Base-by-base conservation (phyloP, 2,113 vertebrate species). In the Lanius ludovicianus region DNA sequence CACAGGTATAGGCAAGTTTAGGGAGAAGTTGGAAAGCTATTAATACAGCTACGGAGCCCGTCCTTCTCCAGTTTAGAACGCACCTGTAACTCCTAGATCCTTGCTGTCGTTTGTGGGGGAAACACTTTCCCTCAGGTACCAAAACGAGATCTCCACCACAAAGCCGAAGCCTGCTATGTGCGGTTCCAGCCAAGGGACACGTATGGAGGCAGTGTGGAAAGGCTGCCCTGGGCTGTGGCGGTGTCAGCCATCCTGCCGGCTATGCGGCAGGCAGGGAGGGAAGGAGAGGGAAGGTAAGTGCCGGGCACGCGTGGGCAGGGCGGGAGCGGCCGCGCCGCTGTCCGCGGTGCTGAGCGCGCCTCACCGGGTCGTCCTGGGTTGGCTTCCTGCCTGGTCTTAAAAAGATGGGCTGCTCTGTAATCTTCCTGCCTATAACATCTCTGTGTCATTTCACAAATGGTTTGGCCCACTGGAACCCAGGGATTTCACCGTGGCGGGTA, bases 351-450 rank as follows among this genome's bases (percentile, higher is more conserved):
- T 96, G 87, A 75, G 33, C 17, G 5, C 6, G 2, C 37, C 13
- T 7, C 4, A 4, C 28, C 24, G 1, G 31, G 18, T 5, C 62
- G 35, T 52, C 70, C 27, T 15, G 47, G 13, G 0, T 1, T 5
- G 57, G 15, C 37, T 41, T 44, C 60, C n/a, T 17, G 37, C 84
- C 5, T 20, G 23, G 2, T 13, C 46, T 50, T 7, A 2, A 33
- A 57, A n/a, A 24, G 37, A 14, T 10, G 6, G 31, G 15, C 68
- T 59, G 44, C 77, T 78, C 65, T 59, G 0, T 50, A 30, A 35
- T 67, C 46, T 75, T 28, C 35, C 63, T 47, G 35, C 23, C 73
- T 25, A 0, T 46, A 15, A 17, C 24, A 8, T 15, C 50, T 46
- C 57, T 3, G 11, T 23, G 33, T 46, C 47, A 35, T 78, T 82